phyloP scores from a whole-genome alignment of 1,140 invertebrate genomes.

The Cydia amplana region DNA sequence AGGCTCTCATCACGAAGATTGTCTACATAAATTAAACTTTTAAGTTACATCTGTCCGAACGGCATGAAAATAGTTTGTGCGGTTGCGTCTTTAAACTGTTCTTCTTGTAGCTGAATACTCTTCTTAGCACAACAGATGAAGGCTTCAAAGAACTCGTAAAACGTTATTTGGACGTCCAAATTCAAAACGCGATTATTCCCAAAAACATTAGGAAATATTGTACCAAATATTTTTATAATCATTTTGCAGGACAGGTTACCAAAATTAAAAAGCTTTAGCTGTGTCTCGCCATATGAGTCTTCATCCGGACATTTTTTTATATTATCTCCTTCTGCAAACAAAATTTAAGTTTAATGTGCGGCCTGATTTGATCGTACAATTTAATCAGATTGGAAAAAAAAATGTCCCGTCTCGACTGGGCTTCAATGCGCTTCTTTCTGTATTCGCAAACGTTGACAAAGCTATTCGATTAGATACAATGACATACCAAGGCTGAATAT shows the following conservation, averaged over 20 bases:
- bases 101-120: constrained; percentile 52
- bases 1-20: too few relatives aligned
- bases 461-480: neutral
- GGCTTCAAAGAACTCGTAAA: constrained; percentile 81
- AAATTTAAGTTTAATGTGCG: neutral
- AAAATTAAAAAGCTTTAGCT: constrained; percentile 60
- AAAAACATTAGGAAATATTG: constrained; percentile 60
- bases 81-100: constrained; percentile 36
- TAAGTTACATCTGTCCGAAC: neutral
- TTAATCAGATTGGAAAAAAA: too few relatives aligned
- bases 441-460: neutral
- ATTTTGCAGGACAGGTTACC: constrained; percentile 59
- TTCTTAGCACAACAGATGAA: constrained; percentile 60
- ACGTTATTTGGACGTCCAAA: constrained; percentile 76
- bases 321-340: neutral
- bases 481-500: constrained; percentile 51
- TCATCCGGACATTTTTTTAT: neutral
- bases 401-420: too few relatives aligned
- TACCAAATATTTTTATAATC: constrained; percentile 59
- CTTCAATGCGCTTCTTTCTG: too few relatives aligned
- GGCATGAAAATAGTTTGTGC: neutral
- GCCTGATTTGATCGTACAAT: too few relatives aligned
- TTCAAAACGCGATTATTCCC: constrained; percentile 59
- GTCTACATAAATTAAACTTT: too few relatives aligned
- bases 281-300: constrained; percentile 12